phyloP scores from a whole-genome alignment of 2,888 invertebrate genomes.

The Scaptomyza flava region DNA sequence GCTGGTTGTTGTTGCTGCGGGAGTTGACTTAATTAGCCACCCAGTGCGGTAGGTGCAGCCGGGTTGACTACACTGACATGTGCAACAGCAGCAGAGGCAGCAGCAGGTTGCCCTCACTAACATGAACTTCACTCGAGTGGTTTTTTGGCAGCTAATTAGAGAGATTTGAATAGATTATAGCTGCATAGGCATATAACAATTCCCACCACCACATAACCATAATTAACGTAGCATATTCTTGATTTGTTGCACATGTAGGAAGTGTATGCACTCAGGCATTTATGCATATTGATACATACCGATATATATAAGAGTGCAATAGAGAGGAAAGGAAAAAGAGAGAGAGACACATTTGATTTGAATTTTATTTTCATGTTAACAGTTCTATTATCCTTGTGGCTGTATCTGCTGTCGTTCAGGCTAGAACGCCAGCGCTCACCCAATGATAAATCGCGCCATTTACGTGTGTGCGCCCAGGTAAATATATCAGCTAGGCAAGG shows the following conservation, averaged over 20 bases:
- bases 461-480: constrained; percentile 77
- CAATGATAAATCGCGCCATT: constrained; percentile 76
- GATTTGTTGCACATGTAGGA: constrained; percentile 24
- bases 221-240: constrained; percentile 37
- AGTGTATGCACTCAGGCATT: constrained; percentile 24
- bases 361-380: constrained; percentile 74
- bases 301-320: constrained; percentile 12
- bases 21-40: constrained; percentile 79
- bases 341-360: constrained; percentile 54
- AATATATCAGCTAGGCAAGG: constrained; percentile 78
- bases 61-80: constrained; percentile 23
- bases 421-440: constrained; percentile 11
- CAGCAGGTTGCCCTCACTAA: constrained; percentile 33
- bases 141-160: constrained; percentile 72
- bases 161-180: constrained; percentile 61
- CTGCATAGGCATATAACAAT: background rate
- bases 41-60: constrained; percentile 49
- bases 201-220: constrained; percentile 45
- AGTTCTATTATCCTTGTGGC: constrained; percentile 77
- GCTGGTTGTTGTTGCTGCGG: constrained; percentile 52
- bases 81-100: constrained; percentile 30
- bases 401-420: constrained; percentile 49
- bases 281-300: background rate
- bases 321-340: constrained; percentile 14
- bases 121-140: constrained; percentile 28